Evolutionary conservation across 1,140 invertebrate genomes (phyloP), one percentile per base, ranked within the genome.

Genomic region (Chironomus tepperi): DNA sequence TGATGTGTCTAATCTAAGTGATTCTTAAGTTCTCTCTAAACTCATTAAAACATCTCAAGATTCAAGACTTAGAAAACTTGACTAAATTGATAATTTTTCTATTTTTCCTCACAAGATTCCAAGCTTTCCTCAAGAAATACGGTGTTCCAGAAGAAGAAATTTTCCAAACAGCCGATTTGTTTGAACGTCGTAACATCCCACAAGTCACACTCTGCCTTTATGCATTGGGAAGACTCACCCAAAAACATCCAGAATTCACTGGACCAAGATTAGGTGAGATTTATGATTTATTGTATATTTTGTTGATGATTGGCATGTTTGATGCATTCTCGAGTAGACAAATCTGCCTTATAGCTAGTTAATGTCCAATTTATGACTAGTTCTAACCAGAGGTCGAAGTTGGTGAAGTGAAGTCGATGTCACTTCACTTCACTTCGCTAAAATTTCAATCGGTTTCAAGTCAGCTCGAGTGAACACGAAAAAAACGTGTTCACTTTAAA

Each of bases 81-180:
- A 3, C 9, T 76, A 34, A 73, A 24, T 75, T 67, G n/a, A 76
- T 75, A 74, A 76, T 47, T 70, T 47, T 74, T 72, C 1, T 34
- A 34, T 34, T 34, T 73, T 76, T 81, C n/a, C n/a, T n/a, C n/a
- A 82, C 75, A 78, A 91, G 91, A 84, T 98, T 98, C 86, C 96
- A 98, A 86, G 92, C 93, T 16, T 95, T 93, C 0, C 89, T 93
- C 64, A 96, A 95, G 84, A 91, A 92, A 76, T 98, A 98, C 80
- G 97, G 97, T 19, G 93, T 99, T 10, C 96, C 92, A 43, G 92
- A 97, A 79, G 94, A 97, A 81, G 97, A 99, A 86, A 95, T 98
- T 78, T 99, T 99, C 88, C 97, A 99, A 85, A 98, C 97, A 0
- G 96, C 97, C 43, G 97, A 98, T 86, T 86, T 99, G 7, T 99